These are phyloP conservation scores for Tenthredo livida DNA, from an alignment of 2,888 invertebrate genomes.

Conservation along the genomic window DNA sequence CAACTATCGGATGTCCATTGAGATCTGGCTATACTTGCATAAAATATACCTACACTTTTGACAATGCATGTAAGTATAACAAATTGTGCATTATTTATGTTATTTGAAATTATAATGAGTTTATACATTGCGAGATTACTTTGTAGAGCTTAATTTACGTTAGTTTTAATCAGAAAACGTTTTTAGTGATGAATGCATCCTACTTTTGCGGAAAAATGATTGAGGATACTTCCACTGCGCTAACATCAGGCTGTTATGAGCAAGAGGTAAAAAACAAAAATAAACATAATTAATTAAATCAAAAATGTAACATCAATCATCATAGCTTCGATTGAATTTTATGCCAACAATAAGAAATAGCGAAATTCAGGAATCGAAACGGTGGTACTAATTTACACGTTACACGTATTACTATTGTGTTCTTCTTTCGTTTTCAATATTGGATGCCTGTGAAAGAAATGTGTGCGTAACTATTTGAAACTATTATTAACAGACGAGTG, in stretches of 20 bases:
- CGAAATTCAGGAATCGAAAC: not conserved
- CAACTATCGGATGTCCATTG: conserved; percentile 62
- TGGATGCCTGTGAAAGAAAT: conserved; percentile 28
- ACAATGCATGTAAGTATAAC: conserved; percentile 64
- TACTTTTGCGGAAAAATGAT: conserved; percentile 72
- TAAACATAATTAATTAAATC: not conserved
- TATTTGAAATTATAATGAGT: not conserved
- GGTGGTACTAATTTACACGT: not conserved
- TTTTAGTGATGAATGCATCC: conserved; percentile 68
- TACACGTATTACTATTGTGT: not conserved
- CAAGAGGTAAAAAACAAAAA: conserved; percentile 63
- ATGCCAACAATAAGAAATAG: not conserved
- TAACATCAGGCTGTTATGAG: conserved; percentile 68
- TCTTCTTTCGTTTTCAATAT: not conserved
- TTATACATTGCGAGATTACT: not conserved
- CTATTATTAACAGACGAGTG: conserved; percentile 64
- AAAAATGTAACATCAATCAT: not conserved
- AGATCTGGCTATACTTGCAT: conserved; percentile 64
- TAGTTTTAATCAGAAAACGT: conserved; percentile 32
- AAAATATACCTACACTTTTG: conserved; percentile 66
- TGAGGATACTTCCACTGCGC: conserved; percentile 63
- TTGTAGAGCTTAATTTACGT: not conserved
- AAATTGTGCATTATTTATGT: not conserved
- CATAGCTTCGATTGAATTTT: not conserved
- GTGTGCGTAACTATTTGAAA: conserved; percentile 29